phyloP scores from a whole-genome alignment of 1,140 invertebrate species.

The Ips nitidus region DNA sequence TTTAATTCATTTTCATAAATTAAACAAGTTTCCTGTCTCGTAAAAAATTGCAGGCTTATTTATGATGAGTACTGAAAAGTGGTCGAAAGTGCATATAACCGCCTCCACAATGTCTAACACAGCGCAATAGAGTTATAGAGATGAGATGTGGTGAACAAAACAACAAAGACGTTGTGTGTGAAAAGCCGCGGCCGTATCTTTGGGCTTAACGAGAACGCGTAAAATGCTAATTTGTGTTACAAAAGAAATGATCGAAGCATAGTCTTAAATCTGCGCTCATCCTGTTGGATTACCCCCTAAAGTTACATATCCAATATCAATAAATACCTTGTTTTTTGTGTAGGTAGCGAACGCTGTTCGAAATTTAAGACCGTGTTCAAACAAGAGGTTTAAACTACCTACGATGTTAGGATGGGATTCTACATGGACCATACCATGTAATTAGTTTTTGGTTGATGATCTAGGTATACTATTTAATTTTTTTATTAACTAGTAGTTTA shows the following conservation, averaged over 20 bases:
- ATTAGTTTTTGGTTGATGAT: too few species aligned
- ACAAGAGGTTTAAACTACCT: slow-evolving; percentile 38
- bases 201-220: slow-evolving; percentile 19
- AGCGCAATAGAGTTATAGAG: neutral
- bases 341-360: slow-evolving; percentile 31
- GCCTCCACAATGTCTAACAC: neutral
- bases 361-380: slow-evolving; percentile 37
- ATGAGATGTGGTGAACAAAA: neutral
- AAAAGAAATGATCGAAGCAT: slow-evolving; percentile 23
- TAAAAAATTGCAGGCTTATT: too few species aligned
- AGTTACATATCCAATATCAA: slow-evolving; percentile 39
- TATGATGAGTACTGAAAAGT: too few species aligned
- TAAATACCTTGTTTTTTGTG: slow-evolving; percentile 39
- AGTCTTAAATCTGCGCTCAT: slow-evolving; percentile 32
- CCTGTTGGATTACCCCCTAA: slow-evolving; percentile 34
- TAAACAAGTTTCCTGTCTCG: too few species aligned
- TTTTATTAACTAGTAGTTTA: too few species aligned
- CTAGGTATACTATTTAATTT: too few species aligned
- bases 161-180: slow-evolving; percentile 1
- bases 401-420: slow-evolving; percentile 33
- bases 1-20: too few species aligned
- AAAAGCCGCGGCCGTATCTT: slow-evolving; percentile 11
- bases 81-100: too few species aligned
- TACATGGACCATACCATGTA: slow-evolving; percentile 4
- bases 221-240: slow-evolving; percentile 36